Base-by-base conservation (phyloP, 2,113 vertebrate genomes). In the Emberiza fucata region DNA sequence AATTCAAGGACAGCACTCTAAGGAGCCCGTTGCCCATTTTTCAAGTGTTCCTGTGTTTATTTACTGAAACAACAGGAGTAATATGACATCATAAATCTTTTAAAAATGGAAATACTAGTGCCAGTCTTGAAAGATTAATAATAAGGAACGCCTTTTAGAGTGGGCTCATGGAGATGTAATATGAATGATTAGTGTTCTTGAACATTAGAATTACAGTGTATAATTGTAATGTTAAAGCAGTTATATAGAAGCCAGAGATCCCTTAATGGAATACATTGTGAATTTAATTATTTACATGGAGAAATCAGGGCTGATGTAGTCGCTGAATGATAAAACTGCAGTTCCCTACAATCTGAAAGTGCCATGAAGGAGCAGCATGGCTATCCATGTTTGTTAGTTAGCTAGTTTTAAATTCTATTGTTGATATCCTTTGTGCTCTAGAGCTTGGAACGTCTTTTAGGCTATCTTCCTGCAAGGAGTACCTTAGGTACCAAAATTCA, bases 121-220 rank as follows among this genome's bases (percentile, higher is more conserved):
- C 76, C 88, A 95, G 88, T 92, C 84, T 96, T 95, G 94, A 96
- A 97, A 96, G 81, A 97, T 97, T 97, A 97, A 97, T 97, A 97
- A 96, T 97, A 94, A 97, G 86, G 77, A 96, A 95, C 1, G 76
- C 77, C 75, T 88, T 95, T 95, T 79, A 93, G 93, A 97, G 72
- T 94, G 81, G 86, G 44, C 59, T 96, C 73, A 51, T 95, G 92
- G 87, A 97, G 97, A 97, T 93, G 81, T 79, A 97, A 90, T 92
- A 76, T 40, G 86, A 97, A 94, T 96, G 79, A 97, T 97, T 96
- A 92, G 91, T 92, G 91, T 47, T 96, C 95, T 81, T 95, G 95
- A 97, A 94, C 72, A 92, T 94, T 96, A 95, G 96, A 97, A 94
- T 97, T 97, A 93, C 42, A 90, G 69, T 39, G 66, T 86, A 57